Evolutionary conservation across 2,113 vertebrate species (phyloP).

Genomic region (Cariama cristata): DNA sequence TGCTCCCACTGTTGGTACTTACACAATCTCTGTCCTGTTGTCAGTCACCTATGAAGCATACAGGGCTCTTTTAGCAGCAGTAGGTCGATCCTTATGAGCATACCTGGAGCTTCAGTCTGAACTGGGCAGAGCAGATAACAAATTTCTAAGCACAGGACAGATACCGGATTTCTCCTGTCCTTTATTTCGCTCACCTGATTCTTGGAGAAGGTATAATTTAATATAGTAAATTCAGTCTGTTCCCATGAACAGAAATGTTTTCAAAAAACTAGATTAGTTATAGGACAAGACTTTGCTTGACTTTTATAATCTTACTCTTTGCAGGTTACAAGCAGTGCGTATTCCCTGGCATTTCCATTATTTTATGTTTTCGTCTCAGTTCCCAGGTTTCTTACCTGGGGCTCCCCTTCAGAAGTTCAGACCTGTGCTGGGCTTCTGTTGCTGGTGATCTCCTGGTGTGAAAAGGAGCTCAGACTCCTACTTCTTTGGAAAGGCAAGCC

Average conservation of each 20-base stretch:
- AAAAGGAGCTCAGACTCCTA: background rate
- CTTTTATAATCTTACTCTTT: background rate
- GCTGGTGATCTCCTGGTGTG: background rate
- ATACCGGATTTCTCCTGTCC: background rate
- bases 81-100: fast-evolving
- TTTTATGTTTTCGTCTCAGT: background rate
- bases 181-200: background rate
- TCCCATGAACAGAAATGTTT: background rate
- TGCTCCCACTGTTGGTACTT: background rate
- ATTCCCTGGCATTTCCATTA: background rate
- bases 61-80: background rate
- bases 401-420: background rate
- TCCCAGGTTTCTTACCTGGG: background rate
- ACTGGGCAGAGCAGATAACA: too few relatives aligned
- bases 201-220: background rate
- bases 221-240: background rate
- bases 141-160: background rate
- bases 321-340: background rate
- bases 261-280: background rate
- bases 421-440: background rate
- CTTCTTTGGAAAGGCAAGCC: background rate
- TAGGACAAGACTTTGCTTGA: background rate
- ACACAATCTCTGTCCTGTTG: background rate
- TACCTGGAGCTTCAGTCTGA: background rate
- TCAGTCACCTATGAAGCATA: background rate